Evolutionary conservation across 2,888 invertebrate genomes (phyloP).

Genomic region (Eledona agricola): DNA sequence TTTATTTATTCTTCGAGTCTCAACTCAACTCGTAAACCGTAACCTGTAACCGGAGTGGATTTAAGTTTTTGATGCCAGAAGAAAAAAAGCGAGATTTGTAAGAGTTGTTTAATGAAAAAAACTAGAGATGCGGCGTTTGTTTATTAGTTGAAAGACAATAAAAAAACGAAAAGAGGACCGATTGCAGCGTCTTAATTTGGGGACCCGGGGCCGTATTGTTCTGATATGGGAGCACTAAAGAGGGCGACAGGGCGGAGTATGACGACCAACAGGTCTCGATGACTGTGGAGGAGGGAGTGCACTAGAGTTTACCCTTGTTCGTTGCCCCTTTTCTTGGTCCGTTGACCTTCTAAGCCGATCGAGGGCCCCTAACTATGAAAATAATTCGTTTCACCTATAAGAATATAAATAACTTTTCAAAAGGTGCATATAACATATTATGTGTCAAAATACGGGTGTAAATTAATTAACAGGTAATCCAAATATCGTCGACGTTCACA

Average conservation of each 20-base stretch:
- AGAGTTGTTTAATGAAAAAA: slow-evolving; percentile 5
- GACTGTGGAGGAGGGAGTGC: slow-evolving; percentile 42
- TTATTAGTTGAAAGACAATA: slow-evolving; percentile 3
- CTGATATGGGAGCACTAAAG: slow-evolving; percentile 18
- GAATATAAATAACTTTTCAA: slow-evolving; percentile 17
- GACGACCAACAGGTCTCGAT: slow-evolving; percentile 45
- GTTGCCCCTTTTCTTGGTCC: slow-evolving; percentile 50
- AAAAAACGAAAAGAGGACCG: slow-evolving; percentile 3
- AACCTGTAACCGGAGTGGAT: too few relatives aligned
- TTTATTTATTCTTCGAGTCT: too few relatives aligned
- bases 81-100: too few relatives aligned
- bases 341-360: slow-evolving; percentile 51
- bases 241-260: slow-evolving; percentile 41
- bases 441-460: slow-evolving; percentile 14
- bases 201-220: slow-evolving; percentile 13
- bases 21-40: too few relatives aligned
- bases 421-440: slow-evolving; percentile 8
- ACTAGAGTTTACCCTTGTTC: slow-evolving; percentile 48
- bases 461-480: slow-evolving; percentile 19
- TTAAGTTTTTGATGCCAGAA: too few relatives aligned
- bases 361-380: slow-evolving; percentile 42
- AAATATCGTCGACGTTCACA: slow-evolving; percentile 12
- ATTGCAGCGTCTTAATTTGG: slow-evolving; percentile 7
- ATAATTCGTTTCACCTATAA: slow-evolving; percentile 24
- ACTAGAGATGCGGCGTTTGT: too few relatives aligned